phyloP scores from a whole-genome alignment of 2,888 invertebrate genomes.

The Parasteatoda lunata region DNA sequence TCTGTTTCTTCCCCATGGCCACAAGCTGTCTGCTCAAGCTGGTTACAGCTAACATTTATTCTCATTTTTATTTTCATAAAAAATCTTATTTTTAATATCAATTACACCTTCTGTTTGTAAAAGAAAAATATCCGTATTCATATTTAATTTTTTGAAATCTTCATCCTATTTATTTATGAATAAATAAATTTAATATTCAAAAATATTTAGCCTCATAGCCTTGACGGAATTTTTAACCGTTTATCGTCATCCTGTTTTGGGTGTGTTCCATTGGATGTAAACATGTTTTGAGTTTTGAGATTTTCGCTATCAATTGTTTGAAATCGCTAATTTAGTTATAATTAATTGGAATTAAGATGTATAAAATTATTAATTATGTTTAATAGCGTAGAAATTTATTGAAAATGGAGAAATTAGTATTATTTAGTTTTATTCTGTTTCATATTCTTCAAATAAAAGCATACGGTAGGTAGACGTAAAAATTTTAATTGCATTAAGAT shows the following conservation, averaged over 20 bases:
- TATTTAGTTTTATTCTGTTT: slow-evolving; percentile 11
- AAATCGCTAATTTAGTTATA: slow-evolving; percentile 23
- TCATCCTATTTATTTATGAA: no score
- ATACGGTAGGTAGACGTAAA: slow-evolving; percentile 32
- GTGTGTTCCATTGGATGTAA: slow-evolving; percentile 47
- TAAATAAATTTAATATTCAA: no score
- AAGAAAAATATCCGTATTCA: no score
- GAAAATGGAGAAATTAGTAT: slow-evolving; percentile 10
- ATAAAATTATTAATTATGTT: neutral
- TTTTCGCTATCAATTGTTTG: slow-evolving; percentile 29
- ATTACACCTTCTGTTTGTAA: no score
- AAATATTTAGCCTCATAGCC: neutral
- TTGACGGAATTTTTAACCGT: slow-evolving; percentile 37
- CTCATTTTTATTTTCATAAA: no score
- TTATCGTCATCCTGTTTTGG: slow-evolving; percentile 62
- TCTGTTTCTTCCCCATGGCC: no score
- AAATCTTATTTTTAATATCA: no score
- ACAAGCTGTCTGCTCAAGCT: no score
- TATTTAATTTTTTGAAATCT: no score
- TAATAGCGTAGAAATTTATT: slow-evolving; percentile 4
- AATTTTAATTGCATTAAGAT: no score
- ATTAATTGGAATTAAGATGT: slow-evolving; percentile 12
- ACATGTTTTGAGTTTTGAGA: slow-evolving; percentile 39
- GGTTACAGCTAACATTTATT: no score
- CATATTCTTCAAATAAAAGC: slow-evolving; percentile 37